Base-by-base conservation (phyloP, 92 coral and sea anemone genomes). In the Heteractis magnifica region DNA sequence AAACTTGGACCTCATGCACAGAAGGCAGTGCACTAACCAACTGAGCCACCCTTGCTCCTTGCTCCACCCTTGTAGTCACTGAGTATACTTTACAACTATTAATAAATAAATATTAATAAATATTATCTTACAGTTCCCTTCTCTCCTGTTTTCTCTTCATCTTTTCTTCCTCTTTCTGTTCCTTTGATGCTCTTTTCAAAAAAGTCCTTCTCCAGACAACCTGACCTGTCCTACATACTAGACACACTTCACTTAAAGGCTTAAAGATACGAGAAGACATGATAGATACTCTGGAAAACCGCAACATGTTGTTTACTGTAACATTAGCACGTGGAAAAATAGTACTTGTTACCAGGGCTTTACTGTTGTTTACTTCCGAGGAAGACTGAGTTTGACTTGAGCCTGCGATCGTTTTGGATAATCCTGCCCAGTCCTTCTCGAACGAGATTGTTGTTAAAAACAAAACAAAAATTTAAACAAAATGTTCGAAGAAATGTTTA, bases 41-140 rank as follows among this genome's bases (percentile, higher is more conserved):
- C n/a, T n/a, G n/a, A n/a, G n/a, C n/a, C n/a, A n/a, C n/a, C n/a
- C n/a, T n/a, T n/a, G n/a, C n/a, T n/a, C n/a, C n/a, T n/a, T n/a
- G n/a, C n/a, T n/a, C n/a, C n/a, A n/a, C n/a, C n/a, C n/a, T n/a
- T n/a, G n/a, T n/a, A 34, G 44, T 34, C 44, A 34, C 44, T 34
- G 44, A 34, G 44, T 34, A 34, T 34, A 2, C 44, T 0, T 34
- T 34, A 34, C 44, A 34, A 2, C 44, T 34, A 34, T 34, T 2
- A 34, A 34, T 34, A 34, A 1, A 34, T 2, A 34, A 34, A 34
- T 34, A 34, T 34, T 6, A 77, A 2, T 60, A 49, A 11, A 10
- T 52, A 4, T 16, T 62, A 53, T 52, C 94, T 84, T 83, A 93
- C 97, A 93, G 68, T 75, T 91, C 89, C 62, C 89, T 90, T 16